Percentiles rank a stretch among this genome's conserved stretches.
Evolutionary conservation across 2,113 vertebrate species (phyloP).

Genomic region (Engraulis encrasicolus): DNA sequence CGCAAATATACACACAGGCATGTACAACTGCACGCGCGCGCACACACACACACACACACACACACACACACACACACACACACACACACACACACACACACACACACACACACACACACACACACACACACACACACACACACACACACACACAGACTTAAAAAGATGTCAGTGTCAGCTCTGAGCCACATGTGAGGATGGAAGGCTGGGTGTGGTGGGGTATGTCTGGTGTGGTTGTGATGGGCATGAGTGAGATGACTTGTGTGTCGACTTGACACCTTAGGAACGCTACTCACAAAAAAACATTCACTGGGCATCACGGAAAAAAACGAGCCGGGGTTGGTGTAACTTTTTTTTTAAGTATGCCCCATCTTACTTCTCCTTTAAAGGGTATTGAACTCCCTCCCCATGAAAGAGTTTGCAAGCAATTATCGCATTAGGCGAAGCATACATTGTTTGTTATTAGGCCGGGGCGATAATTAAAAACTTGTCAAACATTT

Average conservation of each 20-base stretch:
- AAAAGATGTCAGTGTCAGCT: not conserved
- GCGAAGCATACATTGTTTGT: constrained; percentile 38
- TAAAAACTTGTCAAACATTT: constrained; percentile 57
- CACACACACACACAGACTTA: not conserved
- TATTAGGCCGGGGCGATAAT: constrained; percentile 50
- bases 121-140: not conserved
- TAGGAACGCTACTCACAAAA: no score
- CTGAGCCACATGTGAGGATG: not conserved
- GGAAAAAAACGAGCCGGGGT: no score
- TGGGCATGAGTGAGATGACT: no score
- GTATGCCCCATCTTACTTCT: not conserved
- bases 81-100: not conserved
- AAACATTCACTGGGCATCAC: not conserved
- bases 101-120: not conserved
- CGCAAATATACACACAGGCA: not conserved
- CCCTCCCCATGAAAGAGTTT: constrained; percentile 32
- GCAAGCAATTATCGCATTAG: constrained; percentile 44
- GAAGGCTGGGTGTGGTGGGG: no score
- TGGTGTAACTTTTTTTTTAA: no score
- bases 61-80: not conserved
- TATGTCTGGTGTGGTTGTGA: no score
- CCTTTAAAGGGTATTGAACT: constrained; percentile 24
- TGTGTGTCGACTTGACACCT: no score
- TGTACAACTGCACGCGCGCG: no score
- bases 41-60: not conserved